phyloP scores from a whole-genome alignment of 2,113 vertebrate species.

The Gavialis gangeticus region DNA sequence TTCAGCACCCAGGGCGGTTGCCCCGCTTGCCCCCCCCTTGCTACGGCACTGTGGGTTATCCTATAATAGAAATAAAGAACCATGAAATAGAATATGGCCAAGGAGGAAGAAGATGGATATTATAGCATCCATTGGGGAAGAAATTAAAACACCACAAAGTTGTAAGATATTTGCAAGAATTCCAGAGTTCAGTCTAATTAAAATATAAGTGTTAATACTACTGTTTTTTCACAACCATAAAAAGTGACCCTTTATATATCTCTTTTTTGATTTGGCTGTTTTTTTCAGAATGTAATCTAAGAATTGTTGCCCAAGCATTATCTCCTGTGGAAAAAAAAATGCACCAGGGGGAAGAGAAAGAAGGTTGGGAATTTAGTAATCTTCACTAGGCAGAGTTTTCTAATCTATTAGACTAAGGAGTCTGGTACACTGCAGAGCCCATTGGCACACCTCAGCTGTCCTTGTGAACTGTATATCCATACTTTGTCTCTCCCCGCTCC shows the following conservation, averaged over 20 bases:
- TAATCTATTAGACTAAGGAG: not conserved
- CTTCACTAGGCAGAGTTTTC: not conserved
- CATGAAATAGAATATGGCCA: not conserved
- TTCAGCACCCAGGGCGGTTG: no score
- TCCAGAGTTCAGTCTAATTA: not conserved
- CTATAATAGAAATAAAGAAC: no score
- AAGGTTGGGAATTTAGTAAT: not conserved
- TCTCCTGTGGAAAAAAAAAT: not conserved
- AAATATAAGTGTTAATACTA: not conserved
- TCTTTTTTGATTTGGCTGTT: not conserved
- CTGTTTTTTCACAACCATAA: not conserved
- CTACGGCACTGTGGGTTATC: no score
- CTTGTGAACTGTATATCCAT: not conserved
- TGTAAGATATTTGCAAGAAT: slow-evolving; percentile 3
- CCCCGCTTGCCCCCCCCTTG: no score
- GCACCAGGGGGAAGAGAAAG: fast-evolving
- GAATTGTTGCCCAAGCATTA: not conserved
- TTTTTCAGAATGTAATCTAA: not conserved
- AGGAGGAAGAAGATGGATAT: not conserved
- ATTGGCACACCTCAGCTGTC: not conserved
- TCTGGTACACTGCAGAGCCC: not conserved
- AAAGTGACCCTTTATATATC: not conserved
- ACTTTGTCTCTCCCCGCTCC: not conserved
- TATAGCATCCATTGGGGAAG: not conserved
- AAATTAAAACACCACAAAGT: not conserved